phyloP scores from a whole-genome alignment of 2,113 vertebrate genomes.

The Coptodon bakossiorum region DNA sequence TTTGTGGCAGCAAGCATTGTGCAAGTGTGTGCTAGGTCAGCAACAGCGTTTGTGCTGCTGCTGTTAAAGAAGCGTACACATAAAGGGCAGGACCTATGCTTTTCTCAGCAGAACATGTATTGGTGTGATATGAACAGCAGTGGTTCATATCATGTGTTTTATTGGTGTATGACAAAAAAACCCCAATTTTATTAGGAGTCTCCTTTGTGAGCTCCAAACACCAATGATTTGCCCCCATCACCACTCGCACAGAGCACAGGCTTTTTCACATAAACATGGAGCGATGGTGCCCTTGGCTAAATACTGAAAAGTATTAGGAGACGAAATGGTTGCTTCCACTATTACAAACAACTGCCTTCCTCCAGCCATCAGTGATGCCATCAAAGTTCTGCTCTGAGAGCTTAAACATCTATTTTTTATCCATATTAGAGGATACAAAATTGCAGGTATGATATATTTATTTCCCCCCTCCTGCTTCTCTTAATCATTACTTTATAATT shows the following conservation, averaged over 20 bases:
- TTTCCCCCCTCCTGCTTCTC: background rate
- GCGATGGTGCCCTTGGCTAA: background rate
- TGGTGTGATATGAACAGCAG: background rate
- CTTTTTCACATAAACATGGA: background rate
- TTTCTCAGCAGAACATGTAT: background rate
- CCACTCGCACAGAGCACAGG: background rate
- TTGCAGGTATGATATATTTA: background rate
- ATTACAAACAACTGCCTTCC: background rate
- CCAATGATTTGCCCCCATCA: background rate
- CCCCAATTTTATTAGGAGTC: rapidly evolving
- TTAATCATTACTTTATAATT: background rate
- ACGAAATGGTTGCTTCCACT: background rate
- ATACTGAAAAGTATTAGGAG: background rate
- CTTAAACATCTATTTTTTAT: background rate
- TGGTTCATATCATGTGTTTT: background rate
- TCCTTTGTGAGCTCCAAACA: background rate
- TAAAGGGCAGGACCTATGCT: background rate
- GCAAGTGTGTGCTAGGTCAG: background rate
- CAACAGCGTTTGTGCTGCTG: background rate
- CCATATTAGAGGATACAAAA: too few relatives aligned
- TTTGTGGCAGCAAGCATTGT: background rate
- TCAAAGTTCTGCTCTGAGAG: background rate
- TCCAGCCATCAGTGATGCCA: background rate
- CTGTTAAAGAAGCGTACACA: background rate
- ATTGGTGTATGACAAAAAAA: background rate